Conservation (phyloP, 2,113 vertebrate species). For the Ageneiosus marmoratus region DNA sequence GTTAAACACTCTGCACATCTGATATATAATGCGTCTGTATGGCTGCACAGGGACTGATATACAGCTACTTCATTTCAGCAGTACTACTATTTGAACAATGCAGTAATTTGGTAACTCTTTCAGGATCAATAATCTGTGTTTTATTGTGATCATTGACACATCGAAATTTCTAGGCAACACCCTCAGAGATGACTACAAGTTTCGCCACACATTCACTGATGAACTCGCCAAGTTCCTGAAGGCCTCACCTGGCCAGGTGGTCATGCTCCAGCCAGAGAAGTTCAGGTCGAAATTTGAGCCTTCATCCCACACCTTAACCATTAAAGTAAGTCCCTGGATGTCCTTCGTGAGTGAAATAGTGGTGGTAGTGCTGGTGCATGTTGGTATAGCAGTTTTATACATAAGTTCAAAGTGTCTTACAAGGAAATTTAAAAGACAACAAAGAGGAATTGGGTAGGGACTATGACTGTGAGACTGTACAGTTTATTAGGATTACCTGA, state of each 20-base stretch:
- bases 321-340: constrained; percentile 74
- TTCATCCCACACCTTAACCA: constrained; percentile 70
- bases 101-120: neutral
- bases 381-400: neutral
- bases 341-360: neutral
- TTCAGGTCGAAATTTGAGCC: constrained; percentile 89
- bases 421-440: neutral
- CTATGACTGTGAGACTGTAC: neutral
- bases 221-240: constrained; percentile 86
- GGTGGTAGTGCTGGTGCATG: neutral
- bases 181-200: constrained; percentile 91
- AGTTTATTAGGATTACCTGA: neutral
- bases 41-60: neutral
- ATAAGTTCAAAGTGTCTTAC: neutral
- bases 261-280: constrained; percentile 88
- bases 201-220: constrained; percentile 85
- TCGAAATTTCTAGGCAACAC: constrained; percentile 75
- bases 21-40: neutral
- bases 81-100: neutral
- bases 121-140: neutral
- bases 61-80: neutral
- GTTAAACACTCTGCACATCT: neutral
- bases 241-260: constrained; percentile 77
- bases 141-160: neutral
- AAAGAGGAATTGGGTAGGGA: neutral